phyloP scores from a whole-genome alignment of 2,797 vertebrate genomes.

The Rhynchotus rufescens region DNA sequence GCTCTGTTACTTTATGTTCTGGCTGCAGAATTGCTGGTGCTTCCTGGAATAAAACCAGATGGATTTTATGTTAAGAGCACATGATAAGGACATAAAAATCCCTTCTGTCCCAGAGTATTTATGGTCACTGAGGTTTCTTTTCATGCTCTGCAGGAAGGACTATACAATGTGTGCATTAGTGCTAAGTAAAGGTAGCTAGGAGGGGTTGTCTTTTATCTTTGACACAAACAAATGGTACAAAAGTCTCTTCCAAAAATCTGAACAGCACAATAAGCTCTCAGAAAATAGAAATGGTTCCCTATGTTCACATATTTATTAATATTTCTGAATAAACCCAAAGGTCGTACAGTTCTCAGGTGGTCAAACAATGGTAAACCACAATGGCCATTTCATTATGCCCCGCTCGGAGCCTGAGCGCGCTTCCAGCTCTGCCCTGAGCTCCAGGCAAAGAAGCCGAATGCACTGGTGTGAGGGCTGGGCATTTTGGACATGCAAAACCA shows the following conservation, averaged over 20 bases:
- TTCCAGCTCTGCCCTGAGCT: not conserved
- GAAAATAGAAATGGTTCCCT: not conserved
- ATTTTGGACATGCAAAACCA: not conserved
- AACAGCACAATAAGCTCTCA: conserved; percentile 43
- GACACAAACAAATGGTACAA: conserved; percentile 1
- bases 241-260: conserved; percentile 29
- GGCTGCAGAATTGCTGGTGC: not conserved
- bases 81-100: not conserved
- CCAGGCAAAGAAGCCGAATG: not conserved
- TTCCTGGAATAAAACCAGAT: not conserved
- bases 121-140: not conserved
- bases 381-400: not conserved
- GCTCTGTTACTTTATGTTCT: not conserved
- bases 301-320: conserved; percentile 30
- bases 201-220: conserved; percentile 30
- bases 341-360: conserved; percentile 46
- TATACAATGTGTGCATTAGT: conserved; percentile 12
- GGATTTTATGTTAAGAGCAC: not conserved
- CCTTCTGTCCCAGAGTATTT: not conserved
- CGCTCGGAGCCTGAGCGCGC: not conserved
- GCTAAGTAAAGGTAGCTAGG: conserved; percentile 3
- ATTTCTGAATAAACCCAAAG: conserved; percentile 38
- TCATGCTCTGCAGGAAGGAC: not conserved
- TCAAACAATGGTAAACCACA: conserved; percentile 20
- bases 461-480: not conserved